Base-by-base conservation (phyloP, 2,888 invertebrate species). In the Limnephilus auricula region DNA sequence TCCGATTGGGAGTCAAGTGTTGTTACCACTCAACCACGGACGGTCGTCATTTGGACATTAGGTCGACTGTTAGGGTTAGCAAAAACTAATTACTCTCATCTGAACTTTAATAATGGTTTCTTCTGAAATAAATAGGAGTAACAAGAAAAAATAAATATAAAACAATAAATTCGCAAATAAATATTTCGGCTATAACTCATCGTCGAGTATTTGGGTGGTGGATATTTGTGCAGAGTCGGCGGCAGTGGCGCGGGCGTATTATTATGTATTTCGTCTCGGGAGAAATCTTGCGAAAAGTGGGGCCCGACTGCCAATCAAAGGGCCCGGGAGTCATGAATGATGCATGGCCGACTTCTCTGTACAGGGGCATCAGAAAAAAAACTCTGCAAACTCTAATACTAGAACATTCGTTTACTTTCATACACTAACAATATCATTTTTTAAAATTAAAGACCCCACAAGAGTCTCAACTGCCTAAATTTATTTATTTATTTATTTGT, bases 241-340 rank as follows among this genome's bases (percentile, higher is more conserved):
- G 25, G 65, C 65, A n/a, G 65, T 25, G 65, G 65, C 13, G 45
- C 45, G 13, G 45, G 10, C 65, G 80, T 32, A 31, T 65, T 65
- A 65, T 65, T 65, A 65, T 65, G 65, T 65, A 65, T 85, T 18
- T 80, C 80, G 34, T 85, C 40, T 85, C 37, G 15, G 85, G 85
- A 85, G 37, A 82, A 82, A 40, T 85, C 30, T 40, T 40, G 15
- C 37, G 40, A 85, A 82, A 82, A 18, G 85, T 45, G 30, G 34
- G n/a, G n/a, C 37, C 84, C 84, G 25, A n/a, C 84, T 84, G 84
- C 85, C 85, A 45, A 85, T 85, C 40, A 85, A 40, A 85, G 13
- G 85, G 30, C 40, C 40, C 85, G 30, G 45, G 85, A 40, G 85
- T 85, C 85, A 85, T 85, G 85, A 85, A 85, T 85, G 37, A 85